Base-by-base conservation (phyloP, 2,113 vertebrate species). In the Microcebus lehilahytsara region DNA sequence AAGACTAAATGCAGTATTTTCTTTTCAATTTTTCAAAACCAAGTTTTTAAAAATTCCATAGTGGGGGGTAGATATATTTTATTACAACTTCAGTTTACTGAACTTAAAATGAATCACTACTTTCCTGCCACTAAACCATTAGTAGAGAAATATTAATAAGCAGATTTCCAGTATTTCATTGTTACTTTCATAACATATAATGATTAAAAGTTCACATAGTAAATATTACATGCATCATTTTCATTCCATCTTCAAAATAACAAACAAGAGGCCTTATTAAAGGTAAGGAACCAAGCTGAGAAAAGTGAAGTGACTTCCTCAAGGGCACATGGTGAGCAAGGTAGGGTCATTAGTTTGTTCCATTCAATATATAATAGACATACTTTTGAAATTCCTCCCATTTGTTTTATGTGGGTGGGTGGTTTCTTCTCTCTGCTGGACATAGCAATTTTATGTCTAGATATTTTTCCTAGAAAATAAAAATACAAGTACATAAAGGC, bases 171-270 rank as follows among this genome's bases (percentile, higher is more conserved):
- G 86, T 46, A 80, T 71, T 85, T 78, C 72, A 67, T 60, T 53
- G 42, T 72, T 77, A 77, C 53, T 79, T 64, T 77, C 53, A 60
- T 66, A 79, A 92, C 32, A 78, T 56, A 60, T 42, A 78, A 94
- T 42, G 58, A 78, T 80, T 75, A 58, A 90, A 85, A 42, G 11
- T 85, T 92, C 46, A 66, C 49, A 32, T 1, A 64, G 42, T 42
- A 91, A 60, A 83, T 51, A 69, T 62, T 58, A 75, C 14, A 37
- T 91, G 25, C 12, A 88, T 75, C 14, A 40, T 83, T 74, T 81
- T 77, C 58, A 81, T 62, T 74, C 27, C 34, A 67, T 81, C 30
- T 90, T 86, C 40, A 81, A 92, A 89, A 89, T 79, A 93, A 93
- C 16, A 27, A 64, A 64, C 27, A 34, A 62, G 46, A 91, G 37